Percentiles rank a stretch among this genome's conserved stretches.
These are phyloP conservation scores for Meghimatium bilineatum DNA, from an alignment of 2,888 invertebrate genomes.

Conservation along the genomic window DNA sequence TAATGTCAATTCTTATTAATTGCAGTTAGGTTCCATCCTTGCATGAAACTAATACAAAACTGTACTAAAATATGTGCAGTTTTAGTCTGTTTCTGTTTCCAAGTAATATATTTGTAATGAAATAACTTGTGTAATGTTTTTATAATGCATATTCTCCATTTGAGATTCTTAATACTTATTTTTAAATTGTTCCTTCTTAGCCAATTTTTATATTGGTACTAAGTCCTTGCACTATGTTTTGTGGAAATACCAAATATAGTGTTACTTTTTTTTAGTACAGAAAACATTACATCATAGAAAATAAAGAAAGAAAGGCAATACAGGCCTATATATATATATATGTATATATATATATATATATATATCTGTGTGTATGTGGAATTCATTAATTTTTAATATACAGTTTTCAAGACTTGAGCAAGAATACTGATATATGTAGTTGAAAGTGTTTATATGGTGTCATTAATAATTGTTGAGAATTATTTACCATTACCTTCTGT, in stretches of 20 bases:
- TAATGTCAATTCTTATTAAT: slow-evolving; percentile 19
- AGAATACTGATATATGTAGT: slow-evolving; percentile 14
- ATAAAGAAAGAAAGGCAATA: not conserved
- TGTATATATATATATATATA: too few relatives aligned
- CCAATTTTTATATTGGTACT: not conserved
- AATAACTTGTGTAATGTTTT: slow-evolving; percentile 24
- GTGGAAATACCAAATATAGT: not conserved
- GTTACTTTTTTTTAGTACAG: not conserved
- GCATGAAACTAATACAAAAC: slow-evolving; percentile 25
- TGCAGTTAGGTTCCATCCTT: not conserved
- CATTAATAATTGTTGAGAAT: not conserved
- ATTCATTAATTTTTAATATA: not conserved
- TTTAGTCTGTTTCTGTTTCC: not conserved
- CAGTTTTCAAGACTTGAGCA: not conserved
- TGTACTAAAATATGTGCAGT: slow-evolving; percentile 29
- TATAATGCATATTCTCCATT: slow-evolving; percentile 20
- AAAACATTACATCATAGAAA: not conserved
- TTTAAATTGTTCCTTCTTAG: not conserved
- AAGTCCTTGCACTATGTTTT: not conserved
- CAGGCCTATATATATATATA: too few relatives aligned
- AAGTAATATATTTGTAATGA: not conserved
- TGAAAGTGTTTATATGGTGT: not conserved
- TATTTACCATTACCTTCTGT: slow-evolving; percentile 6
- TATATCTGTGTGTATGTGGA: not conserved
- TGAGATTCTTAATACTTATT: not conserved